phyloP scores from a whole-genome alignment of 1,140 invertebrate genomes.

The Papilio machaon region DNA sequence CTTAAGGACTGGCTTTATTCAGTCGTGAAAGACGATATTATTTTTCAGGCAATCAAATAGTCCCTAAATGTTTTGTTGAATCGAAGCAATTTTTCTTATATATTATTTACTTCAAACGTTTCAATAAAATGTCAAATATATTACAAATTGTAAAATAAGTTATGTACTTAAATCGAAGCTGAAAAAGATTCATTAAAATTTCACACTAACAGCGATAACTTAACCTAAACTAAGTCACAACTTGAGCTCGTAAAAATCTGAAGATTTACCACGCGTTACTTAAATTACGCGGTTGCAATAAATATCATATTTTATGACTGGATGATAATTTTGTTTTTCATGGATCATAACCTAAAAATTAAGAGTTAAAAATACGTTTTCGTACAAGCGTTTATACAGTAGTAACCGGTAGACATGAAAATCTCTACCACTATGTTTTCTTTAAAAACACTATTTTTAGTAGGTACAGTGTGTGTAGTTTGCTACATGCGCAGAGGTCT shows the following conservation, averaged over 20 bases:
- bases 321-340: constrained; percentile 19
- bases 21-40: too few species aligned
- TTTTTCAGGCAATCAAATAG: too few species aligned
- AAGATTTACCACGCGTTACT: constrained; percentile 35
- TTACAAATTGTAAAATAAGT: neutral
- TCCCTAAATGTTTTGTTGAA: too few species aligned
- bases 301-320: constrained; percentile 26
- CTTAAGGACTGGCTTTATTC: too few species aligned
- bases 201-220: constrained; percentile 23
- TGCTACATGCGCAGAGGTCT: too few species aligned
- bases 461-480: too few species aligned
- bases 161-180: neutral
- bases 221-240: constrained; percentile 13
- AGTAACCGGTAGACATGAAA: too few species aligned
- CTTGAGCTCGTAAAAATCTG: constrained; percentile 30
- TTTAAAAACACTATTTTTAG: too few species aligned
- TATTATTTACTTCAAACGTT: neutral
- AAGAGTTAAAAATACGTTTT: too few species aligned
- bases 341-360: neutral
- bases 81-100: too few species aligned
- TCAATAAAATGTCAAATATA: neutral
- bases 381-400: too few species aligned
- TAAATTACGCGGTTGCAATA: constrained; percentile 35
- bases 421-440: too few species aligned
- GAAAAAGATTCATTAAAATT: neutral